Percentiles rank a stretch among this genome's conserved stretches.
Evolutionary conservation across 2,113 vertebrate genomes (phyloP).

Genomic region (Rhizomys pruinosus): DNA sequence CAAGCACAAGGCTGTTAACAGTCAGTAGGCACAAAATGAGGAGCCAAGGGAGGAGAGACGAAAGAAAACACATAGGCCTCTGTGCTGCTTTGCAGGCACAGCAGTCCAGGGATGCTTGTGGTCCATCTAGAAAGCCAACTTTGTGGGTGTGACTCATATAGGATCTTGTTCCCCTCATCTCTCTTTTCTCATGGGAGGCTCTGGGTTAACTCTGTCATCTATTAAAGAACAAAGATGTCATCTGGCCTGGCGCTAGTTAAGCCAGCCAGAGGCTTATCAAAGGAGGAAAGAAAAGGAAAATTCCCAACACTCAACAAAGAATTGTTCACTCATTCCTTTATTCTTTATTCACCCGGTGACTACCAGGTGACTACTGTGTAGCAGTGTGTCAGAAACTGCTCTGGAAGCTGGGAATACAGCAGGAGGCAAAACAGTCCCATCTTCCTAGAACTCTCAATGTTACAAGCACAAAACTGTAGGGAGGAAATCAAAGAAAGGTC

Average conservation of each 20-base stretch:
- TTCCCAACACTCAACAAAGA: neutral
- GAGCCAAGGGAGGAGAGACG: neutral
- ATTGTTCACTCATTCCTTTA: neutral
- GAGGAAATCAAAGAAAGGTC: neutral
- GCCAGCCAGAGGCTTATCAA: neutral
- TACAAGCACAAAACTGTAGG: neutral
- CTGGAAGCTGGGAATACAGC: neutral
- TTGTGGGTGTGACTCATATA: neutral
- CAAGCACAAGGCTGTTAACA: neutral
- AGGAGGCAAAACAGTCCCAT: neutral
- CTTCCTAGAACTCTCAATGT: neutral
- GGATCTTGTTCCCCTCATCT: neutral
- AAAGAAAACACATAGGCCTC: neutral
- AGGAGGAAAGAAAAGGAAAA: slow-evolving; percentile 5
- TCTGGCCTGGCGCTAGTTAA: neutral
- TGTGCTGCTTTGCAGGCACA: neutral
- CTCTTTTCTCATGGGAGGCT: neutral
- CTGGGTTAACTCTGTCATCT: neutral
- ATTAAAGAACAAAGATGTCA: neutral
- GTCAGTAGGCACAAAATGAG: neutral
- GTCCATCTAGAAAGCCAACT: neutral
- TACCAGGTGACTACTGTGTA: neutral
- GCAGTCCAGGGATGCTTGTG: neutral
- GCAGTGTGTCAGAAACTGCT: neutral
- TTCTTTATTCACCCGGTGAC: neutral